Percentiles rank a stretch among this genome's conserved stretches.
Evolutionary conservation across 1,140 invertebrate species (phyloP).

Genomic region (Psix sp.): DNA sequence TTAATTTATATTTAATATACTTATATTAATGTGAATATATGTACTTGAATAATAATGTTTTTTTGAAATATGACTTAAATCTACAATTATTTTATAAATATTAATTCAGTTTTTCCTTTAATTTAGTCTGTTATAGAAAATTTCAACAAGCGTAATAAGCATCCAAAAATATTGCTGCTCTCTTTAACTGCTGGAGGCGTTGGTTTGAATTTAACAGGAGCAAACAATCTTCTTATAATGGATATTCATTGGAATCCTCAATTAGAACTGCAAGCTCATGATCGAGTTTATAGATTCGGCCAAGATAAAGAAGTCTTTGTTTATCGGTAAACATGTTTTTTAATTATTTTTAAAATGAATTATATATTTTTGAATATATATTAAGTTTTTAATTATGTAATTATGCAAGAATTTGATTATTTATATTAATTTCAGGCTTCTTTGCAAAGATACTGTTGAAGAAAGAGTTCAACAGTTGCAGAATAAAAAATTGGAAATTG

Average conservation of each 20-base stretch:
- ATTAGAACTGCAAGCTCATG: conserved; percentile 92
- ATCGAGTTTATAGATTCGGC: conserved; percentile 92
- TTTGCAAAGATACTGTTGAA: conserved; percentile 90
- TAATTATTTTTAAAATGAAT: conserved; percentile 3
- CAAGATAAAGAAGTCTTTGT: conserved; percentile 89
- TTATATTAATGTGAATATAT: too few species aligned
- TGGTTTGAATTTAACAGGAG: conserved; percentile 92
- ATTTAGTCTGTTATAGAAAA: conserved; percentile 80
- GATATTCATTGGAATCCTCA: conserved; percentile 98
- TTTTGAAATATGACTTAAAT: not conserved
- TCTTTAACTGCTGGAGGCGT: conserved; percentile 93
- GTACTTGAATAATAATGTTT: too few species aligned
- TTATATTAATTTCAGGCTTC: conserved; percentile 79
- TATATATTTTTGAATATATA: not conserved
- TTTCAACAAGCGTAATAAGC: conserved; percentile 81
- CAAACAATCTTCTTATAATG: conserved; percentile 90
- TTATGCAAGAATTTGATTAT: not conserved
- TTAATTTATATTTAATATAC: too few species aligned
- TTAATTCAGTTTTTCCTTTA: not conserved
- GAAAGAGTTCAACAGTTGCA: conserved; percentile 88
- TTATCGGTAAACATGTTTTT: conserved; percentile 81
- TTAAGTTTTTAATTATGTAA: conserved; percentile 1
- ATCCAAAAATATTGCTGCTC: conserved; percentile 82
- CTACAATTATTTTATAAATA: conserved; percentile 5
- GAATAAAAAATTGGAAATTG: conserved; percentile 87